phyloP scores from a whole-genome alignment of 2,888 invertebrate species.

The Asteroscopus sphinx region DNA sequence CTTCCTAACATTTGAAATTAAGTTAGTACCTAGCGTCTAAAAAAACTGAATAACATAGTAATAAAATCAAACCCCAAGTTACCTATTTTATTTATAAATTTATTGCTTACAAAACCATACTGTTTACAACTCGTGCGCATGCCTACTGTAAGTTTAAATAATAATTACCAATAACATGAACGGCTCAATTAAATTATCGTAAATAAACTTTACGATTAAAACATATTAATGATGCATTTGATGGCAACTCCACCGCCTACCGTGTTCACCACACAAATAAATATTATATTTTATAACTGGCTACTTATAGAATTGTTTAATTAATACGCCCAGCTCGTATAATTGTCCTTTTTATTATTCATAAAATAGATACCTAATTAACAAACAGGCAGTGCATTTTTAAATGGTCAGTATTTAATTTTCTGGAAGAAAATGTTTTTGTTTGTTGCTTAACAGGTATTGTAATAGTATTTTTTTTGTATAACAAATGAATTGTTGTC shows the following conservation, averaged over 20 bases:
- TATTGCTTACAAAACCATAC: background rate
- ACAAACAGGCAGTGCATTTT: constrained; percentile 18
- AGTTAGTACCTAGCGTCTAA: no score
- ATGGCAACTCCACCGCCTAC: constrained; percentile 48
- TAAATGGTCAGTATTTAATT: constrained; percentile 10
- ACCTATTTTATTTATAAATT: constrained; percentile 1
- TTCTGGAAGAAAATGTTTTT: background rate
- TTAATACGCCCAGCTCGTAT: constrained; percentile 28
- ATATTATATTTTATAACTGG: constrained; percentile 46
- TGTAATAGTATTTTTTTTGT: no score
- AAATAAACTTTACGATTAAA: constrained; percentile 45
- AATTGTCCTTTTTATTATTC: constrained; percentile 35
- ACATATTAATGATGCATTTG: constrained; percentile 44
- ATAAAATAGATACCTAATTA: constrained; percentile 39
- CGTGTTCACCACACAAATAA: constrained; percentile 45
- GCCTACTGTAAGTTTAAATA: constrained; percentile 14
- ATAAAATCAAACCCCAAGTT: background rate
- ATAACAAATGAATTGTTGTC: no score
- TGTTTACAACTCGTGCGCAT: constrained; percentile 2
- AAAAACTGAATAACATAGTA: background rate
- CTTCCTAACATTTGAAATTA: no score
- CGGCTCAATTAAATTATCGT: constrained; percentile 41
- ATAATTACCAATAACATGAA: constrained; percentile 37
- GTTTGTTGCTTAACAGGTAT: background rate
- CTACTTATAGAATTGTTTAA: constrained; percentile 57